Conservation (phyloP, 2,113 vertebrate species). For the Tyrannus savana region DNA sequence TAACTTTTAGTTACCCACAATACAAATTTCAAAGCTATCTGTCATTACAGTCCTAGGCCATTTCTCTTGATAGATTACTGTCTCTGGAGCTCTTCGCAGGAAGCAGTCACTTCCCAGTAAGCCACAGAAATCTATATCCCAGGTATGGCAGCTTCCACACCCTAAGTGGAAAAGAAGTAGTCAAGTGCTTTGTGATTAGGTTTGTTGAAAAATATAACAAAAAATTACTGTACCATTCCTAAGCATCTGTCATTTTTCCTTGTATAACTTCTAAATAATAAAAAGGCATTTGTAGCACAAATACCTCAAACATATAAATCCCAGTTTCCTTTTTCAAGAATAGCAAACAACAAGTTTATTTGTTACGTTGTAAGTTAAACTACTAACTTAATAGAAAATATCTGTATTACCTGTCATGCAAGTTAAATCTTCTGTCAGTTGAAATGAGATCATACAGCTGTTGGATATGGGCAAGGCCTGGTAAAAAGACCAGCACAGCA, state of each 20-base stretch:
- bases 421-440: constrained; percentile 88
- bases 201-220: not conserved
- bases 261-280: not conserved
- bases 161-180: not conserved
- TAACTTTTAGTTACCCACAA: not conserved
- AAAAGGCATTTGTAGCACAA: not conserved
- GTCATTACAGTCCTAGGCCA: not conserved
- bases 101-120: not conserved
- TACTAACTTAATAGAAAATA: not conserved
- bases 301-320: not conserved
- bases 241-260: not conserved
- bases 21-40: not conserved
- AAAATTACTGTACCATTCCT: not conserved
- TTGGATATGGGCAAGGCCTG: constrained; percentile 95
- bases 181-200: not conserved
- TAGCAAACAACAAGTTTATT: not conserved
- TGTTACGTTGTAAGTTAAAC: not conserved
- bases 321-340: not conserved
- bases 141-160: not conserved
- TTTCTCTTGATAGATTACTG: not conserved
- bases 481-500: constrained; percentile 92
- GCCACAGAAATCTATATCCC: not conserved
- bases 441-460: constrained; percentile 90
- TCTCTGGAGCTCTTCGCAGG: not conserved
- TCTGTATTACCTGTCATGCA: constrained; percentile 79